Base-by-base conservation (phyloP, 2,888 invertebrate species). In the Seira sanloemensis region DNA sequence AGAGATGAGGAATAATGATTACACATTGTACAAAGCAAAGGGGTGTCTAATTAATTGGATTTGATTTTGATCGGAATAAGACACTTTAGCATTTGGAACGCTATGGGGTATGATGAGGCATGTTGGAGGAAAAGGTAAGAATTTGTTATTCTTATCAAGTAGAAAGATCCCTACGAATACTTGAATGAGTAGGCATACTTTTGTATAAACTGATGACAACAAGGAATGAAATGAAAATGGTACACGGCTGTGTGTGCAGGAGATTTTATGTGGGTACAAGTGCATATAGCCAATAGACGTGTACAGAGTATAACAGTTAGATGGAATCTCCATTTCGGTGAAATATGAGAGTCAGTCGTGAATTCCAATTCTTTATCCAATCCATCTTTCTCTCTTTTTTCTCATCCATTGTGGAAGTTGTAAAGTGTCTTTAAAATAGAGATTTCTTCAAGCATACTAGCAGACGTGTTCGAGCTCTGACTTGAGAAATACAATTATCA, bases 11-110 rank as follows among this genome's bases (percentile, higher is more conserved):
- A 76, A 81, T 68, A 73, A 58, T 37, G 82, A 82, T 82, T 82
- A 82, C 73, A 12, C 37, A 37, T 37, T 37, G 37, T 73, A 50
- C 71, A 88, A 88, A 81, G 85, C 89, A 77, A 87, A 88, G 88
- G 89, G 89, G 89, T 88, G 87, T 87, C 88, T 88, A 88, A 89
- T 89, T 89, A 89, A 89, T 89, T 89, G 87, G 88, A 86, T 88
- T 88, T 86, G 89, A 88, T 88, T 85, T 87, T 85, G 86, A 86
- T 88, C 81, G 69, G 79, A 86, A 77, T 76, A 77, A 72, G 26
- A 82, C 84, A 71, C 78, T 37, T 37, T 37, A 82, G 75, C 80
- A 77, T 37, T 37, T 37, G 4, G 37, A 37, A 37, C 37, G 37
- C 37, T 37, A 37, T 37, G 37, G 80, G 71, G 71, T 50, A 21